These are phyloP conservation scores for Heliconius ethilla DNA, from an alignment of 2,888 invertebrate species.

Conservation along the genomic window DNA sequence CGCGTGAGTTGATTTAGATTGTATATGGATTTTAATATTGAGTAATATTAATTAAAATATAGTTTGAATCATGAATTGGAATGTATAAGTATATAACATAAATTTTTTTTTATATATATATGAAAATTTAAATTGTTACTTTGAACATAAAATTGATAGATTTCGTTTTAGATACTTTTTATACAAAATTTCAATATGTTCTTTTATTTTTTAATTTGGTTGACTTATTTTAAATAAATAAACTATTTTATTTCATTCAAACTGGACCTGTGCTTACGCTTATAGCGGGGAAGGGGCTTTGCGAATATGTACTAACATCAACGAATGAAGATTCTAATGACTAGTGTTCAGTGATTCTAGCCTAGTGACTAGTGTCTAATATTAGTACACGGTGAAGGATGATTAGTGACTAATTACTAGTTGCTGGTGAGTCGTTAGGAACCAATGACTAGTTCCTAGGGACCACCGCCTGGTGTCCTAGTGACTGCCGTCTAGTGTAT, in stretches of 20 bases:
- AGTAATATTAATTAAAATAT: no score
- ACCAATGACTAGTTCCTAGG: no score
- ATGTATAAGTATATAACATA: no score
- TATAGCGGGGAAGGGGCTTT: background rate
- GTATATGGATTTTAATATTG: no score
- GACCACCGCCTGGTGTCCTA: background rate
- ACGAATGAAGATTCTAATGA: background rate
- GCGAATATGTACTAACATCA: background rate
- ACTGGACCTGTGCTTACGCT: constrained; percentile 7
- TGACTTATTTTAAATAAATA: background rate
- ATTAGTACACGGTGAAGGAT: no score
- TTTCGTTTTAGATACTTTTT: background rate
- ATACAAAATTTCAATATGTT: background rate
- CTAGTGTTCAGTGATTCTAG: background rate
- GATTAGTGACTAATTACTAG: no score
- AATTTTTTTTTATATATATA: no score
- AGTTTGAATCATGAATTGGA: no score
- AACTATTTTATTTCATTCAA: background rate
- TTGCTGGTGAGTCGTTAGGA: no score
- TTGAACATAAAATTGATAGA: background rate
- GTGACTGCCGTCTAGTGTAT: background rate
- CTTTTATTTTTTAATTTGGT: background rate
- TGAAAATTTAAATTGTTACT: no score
- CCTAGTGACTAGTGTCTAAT: background rate
- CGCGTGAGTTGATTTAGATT: no score